Evolutionary conservation across 2,113 vertebrate species (phyloP).

Genomic region (Poeciliopsis turrubarensis): DNA sequence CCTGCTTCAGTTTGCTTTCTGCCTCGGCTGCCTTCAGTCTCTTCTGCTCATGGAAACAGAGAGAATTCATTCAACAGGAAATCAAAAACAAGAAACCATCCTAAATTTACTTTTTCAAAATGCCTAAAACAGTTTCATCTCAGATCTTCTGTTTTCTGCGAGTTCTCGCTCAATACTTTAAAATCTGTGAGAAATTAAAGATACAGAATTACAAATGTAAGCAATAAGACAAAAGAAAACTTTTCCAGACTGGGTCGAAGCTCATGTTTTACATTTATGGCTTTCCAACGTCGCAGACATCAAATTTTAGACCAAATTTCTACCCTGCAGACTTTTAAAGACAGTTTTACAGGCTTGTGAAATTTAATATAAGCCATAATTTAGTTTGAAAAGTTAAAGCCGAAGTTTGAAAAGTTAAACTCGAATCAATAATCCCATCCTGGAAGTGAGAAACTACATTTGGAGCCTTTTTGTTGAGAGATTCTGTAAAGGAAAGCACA

Average conservation of each 20-base stretch:
- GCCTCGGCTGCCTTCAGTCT: conserved; percentile 97
- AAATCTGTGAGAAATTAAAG: too few relatives aligned
- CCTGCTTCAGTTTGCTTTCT: conserved; percentile 98
- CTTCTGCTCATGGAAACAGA: conserved; percentile 83
- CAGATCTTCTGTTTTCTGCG: too few relatives aligned
- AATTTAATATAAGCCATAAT: background rate
- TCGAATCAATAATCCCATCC: background rate
- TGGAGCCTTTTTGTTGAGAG: background rate
- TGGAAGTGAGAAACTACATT: background rate
- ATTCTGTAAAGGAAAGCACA: background rate
- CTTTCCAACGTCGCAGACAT: background rate
- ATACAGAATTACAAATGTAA: too few relatives aligned
- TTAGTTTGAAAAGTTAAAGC: background rate
- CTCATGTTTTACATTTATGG: background rate
- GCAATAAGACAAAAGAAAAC: too few relatives aligned
- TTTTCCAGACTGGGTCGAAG: background rate
- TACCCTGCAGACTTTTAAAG: background rate
- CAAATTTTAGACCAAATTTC: conserved; percentile 3
- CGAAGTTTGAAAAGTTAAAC: background rate
- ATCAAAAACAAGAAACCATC: conserved; percentile 1
- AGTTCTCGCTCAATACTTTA: too few relatives aligned
- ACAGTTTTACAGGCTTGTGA: background rate
- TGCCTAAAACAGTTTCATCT: too few relatives aligned
- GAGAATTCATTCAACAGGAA: conserved; percentile 2
- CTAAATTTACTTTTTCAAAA: background rate